Evolutionary conservation across 2,797 vertebrate genomes (phyloP).

Genomic region (Dipus sagitta): DNA sequence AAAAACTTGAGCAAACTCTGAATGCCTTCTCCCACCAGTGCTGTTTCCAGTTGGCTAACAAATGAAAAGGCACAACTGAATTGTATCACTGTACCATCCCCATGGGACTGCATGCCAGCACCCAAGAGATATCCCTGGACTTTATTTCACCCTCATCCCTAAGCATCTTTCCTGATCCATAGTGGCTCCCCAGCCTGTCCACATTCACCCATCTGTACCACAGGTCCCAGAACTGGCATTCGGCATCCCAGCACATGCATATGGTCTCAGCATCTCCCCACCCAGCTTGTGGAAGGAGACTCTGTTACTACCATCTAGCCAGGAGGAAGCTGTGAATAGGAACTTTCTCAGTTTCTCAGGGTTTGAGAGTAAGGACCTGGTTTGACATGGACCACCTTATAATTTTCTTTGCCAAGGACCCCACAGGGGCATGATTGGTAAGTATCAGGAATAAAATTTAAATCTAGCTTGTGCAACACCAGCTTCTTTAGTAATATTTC

Average conservation of each 20-base stretch:
- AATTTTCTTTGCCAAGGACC: background rate
- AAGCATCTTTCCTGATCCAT: background rate
- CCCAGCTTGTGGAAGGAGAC: too few species aligned
- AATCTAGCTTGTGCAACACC: background rate
- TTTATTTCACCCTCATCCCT: fast-evolving
- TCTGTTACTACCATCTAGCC: background rate
- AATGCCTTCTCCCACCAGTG: too few species aligned
- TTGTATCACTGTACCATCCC: fast-evolving
- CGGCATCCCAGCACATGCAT: background rate
- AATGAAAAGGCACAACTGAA: background rate
- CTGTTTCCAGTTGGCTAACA: background rate
- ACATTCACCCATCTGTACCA: too few species aligned
- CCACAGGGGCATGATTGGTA: background rate
- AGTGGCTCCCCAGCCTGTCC: background rate
- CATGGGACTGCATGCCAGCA: background rate
- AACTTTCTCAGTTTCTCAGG: background rate
- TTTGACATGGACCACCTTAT: background rate
- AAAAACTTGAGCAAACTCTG: background rate
- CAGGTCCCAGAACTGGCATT: background rate
- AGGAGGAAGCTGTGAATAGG: background rate
- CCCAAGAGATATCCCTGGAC: background rate
- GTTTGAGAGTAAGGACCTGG: background rate
- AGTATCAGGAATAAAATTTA: background rate
- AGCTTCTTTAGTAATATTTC: background rate
- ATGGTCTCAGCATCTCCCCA: background rate